These are phyloP conservation scores for Drosophila repleta DNA, from an alignment of 1,140 invertebrate genomes.

Conservation along the genomic window DNA sequence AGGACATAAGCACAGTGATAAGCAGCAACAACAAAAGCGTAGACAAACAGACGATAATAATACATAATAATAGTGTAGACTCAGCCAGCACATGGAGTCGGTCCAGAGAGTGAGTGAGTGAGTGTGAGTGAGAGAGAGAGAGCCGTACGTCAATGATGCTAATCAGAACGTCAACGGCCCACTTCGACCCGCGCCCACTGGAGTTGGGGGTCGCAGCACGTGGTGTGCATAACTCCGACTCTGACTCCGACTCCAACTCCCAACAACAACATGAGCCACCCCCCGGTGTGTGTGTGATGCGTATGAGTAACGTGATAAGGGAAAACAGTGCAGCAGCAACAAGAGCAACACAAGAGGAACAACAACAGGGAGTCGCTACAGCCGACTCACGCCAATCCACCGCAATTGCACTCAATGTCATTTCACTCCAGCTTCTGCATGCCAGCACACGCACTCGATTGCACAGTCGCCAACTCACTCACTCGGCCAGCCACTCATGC, in stretches of 20 bases:
- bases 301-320: slow-evolving; percentile 44
- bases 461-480: slow-evolving; percentile 46
- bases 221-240: slow-evolving; percentile 68
- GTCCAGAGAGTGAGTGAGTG: neutral
- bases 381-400: neutral
- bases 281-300: slow-evolving; percentile 52
- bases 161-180: slow-evolving; percentile 63
- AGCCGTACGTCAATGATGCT: slow-evolving; percentile 65
- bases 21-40: slow-evolving; percentile 48
- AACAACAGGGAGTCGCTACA: slow-evolving; percentile 21
- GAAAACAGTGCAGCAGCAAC: slow-evolving; percentile 2
- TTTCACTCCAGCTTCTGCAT: slow-evolving; percentile 6
- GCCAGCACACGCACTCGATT: slow-evolving; percentile 23
- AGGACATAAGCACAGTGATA: slow-evolving; percentile 72
- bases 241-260: slow-evolving; percentile 62
- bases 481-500: slow-evolving; percentile 56
- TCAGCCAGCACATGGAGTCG: slow-evolving; percentile 24
- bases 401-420: neutral
- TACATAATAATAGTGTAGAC: slow-evolving; percentile 72
- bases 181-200: slow-evolving; percentile 20
- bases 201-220: slow-evolving; percentile 62
- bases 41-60: slow-evolving; percentile 78
- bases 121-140: neutral
- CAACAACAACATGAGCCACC: slow-evolving; percentile 56
- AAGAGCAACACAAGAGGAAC: slow-evolving; percentile 4